Evolutionary conservation across 2,797 vertebrate species (phyloP).

Genomic region (Rallus crepitans): DNA sequence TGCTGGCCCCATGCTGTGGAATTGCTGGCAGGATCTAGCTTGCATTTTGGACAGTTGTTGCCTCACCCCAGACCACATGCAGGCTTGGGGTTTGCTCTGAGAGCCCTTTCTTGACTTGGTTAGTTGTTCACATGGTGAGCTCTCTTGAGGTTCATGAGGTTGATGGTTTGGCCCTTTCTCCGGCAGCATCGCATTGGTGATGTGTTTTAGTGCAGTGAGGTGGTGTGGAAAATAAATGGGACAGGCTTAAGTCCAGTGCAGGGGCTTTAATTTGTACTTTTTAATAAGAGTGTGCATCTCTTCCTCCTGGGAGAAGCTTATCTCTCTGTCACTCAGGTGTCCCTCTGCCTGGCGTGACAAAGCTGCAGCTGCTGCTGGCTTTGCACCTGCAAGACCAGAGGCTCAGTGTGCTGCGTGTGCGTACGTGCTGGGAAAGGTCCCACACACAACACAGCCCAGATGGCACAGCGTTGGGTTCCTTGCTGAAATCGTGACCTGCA

Average conservation of each 20-base stretch:
- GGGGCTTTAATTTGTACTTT: neutral
- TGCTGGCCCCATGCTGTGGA: fast-evolving
- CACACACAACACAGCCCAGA: neutral
- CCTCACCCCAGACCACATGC: neutral
- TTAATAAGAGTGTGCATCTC: constrained; percentile 16
- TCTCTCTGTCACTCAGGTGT: constrained; percentile 61
- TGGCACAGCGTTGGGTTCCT: constrained; percentile 48
- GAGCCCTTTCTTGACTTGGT: neutral
- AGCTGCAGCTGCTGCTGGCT: constrained; percentile 54
- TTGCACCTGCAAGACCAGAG: constrained; percentile 53
- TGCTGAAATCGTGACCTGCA: neutral
- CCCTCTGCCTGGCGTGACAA: neutral
- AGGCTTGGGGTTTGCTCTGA: neutral
- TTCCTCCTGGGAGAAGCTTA: constrained; percentile 37
- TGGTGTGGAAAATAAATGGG: neutral
- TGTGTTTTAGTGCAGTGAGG: neutral
- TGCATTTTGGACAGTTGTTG: neutral
- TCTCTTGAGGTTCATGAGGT: neutral
- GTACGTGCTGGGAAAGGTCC: neutral
- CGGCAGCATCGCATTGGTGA: neutral
- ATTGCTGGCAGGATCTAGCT: fast-evolving
- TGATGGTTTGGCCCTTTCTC: neutral
- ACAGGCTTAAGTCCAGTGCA: neutral
- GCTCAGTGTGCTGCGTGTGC: constrained; percentile 10
- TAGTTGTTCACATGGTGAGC: neutral